Evolutionary conservation across 2,888 invertebrate species (phyloP), one percentile per base, ranked within the genome.

Genomic region (Hypercompe scribonia): DNA sequence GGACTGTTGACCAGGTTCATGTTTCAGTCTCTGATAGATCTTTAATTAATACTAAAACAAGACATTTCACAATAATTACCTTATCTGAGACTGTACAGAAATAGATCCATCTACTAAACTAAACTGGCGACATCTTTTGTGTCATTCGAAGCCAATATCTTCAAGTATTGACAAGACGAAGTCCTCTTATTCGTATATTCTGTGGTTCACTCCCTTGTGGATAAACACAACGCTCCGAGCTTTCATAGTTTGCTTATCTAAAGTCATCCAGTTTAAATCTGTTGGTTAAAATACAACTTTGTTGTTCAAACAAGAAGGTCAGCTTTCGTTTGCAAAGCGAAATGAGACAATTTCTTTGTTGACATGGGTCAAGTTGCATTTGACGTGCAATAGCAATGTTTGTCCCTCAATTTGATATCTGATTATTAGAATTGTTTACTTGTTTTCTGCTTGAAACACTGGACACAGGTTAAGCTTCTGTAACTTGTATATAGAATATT

Each of bases 391-490:
- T 86, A 71, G 70, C 74, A 71, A 77, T 82, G 86, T 87, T 87
- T 84, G 84, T 83, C 81, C 84, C 85, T 82, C 86, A 85, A 89
- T 89, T 88, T 85, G 82, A 84, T 83, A 81, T 85, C 83, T 86
- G 85, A 88, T 90, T 90, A 87, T 86, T 78, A 74, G 87, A 88
- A 88, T 90, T 81, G 88, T 90, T 88, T 90, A 90, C 90, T 89
- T 90, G 83, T 86, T 88, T 88, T 87, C 80, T 81, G 78, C 78
- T 83, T 74, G 78, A 78, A 65, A 65, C 71, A 68, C 54, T 65
- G 31, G 34, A 7, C 68, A 76, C 24, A 81, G 76, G 78, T 42
- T 74, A 76, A 71, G 67, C 67, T 66, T 64, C 31, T 64, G 28
- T 8, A 11, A 3, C 21, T 31, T 13, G 13, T 8, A 70, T n/a